Percentiles rank a stretch among this genome's conserved stretches.
Evolutionary conservation across 2,113 vertebrate species (phyloP).

Genomic region (Crotalus viridis): DNA sequence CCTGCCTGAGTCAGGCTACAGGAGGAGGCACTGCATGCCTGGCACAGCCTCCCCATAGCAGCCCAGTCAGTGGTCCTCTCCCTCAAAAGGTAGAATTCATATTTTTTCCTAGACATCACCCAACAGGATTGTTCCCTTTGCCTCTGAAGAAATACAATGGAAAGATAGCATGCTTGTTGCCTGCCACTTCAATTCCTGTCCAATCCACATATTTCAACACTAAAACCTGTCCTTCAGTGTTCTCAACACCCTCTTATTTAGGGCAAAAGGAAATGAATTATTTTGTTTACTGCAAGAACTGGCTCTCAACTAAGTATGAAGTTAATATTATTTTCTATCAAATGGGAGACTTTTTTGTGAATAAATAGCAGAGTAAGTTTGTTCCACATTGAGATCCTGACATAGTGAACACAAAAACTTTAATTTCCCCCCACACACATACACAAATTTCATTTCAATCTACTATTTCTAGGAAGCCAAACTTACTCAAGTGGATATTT

Average conservation of each 20-base stretch:
- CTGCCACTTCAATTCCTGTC: neutral
- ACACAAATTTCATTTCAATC: neutral
- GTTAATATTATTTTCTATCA: neutral
- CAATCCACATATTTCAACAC: neutral
- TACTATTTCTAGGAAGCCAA: neutral
- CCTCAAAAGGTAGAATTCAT: too few species aligned
- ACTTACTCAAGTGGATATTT: slow-evolving; percentile 29
- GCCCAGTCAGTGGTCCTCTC: too few species aligned
- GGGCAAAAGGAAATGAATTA: neutral
- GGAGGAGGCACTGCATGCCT: too few species aligned
- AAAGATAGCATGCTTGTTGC: neutral
- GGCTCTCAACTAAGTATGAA: neutral
- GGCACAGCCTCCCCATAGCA: too few species aligned
- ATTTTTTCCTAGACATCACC: neutral
- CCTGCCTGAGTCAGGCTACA: too few species aligned
- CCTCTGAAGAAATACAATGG: neutral
- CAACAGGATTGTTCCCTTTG: neutral
- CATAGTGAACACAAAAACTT: neutral
- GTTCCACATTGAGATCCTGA: neutral
- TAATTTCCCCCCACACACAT: neutral
- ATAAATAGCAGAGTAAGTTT: neutral
- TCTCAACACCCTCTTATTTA: neutral
- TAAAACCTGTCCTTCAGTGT: neutral
- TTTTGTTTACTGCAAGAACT: neutral
- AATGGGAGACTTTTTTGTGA: neutral